phyloP scores from a whole-genome alignment of 64 coral and sea anemone genomes.

The Trachythela sp. region DNA sequence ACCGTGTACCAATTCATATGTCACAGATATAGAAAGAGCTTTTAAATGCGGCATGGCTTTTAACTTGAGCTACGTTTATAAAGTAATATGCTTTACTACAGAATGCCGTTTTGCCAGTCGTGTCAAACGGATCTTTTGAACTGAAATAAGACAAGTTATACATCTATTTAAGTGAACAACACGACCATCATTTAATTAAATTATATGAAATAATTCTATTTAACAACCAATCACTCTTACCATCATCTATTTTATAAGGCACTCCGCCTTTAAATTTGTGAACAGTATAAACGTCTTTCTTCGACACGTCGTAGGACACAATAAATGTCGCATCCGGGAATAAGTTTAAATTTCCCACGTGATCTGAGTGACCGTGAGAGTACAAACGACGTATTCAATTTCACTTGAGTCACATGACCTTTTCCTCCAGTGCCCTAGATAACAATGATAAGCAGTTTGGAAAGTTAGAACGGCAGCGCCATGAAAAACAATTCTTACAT shows the following conservation, averaged over 20 bases:
- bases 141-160: too few species aligned
- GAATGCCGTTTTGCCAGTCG: too few species aligned
- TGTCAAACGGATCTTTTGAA: too few species aligned
- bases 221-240: background rate
- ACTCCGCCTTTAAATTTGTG: background rate
- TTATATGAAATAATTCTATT: too few species aligned
- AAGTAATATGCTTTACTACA: too few species aligned
- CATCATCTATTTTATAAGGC: background rate
- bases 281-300: background rate
- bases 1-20: too few species aligned
- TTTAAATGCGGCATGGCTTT: too few species aligned
- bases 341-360: slow-evolving; percentile 14
- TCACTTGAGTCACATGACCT: background rate
- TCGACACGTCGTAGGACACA: slow-evolving; percentile 2
- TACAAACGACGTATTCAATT: slow-evolving; percentile 2
- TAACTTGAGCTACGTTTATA: too few species aligned
- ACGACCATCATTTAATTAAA: too few species aligned
- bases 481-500: background rate
- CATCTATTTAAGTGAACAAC: too few species aligned
- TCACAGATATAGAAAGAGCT: too few species aligned
- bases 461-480: too few species aligned
- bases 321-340: slow-evolving; percentile 17
- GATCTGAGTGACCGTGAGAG: background rate
- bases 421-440: background rate
- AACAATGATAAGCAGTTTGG: background rate